Percentiles rank a stretch among this genome's conserved stretches.
phyloP scores from a whole-genome alignment of 2,113 vertebrate genomes.

The Pterocles burchelli region DNA sequence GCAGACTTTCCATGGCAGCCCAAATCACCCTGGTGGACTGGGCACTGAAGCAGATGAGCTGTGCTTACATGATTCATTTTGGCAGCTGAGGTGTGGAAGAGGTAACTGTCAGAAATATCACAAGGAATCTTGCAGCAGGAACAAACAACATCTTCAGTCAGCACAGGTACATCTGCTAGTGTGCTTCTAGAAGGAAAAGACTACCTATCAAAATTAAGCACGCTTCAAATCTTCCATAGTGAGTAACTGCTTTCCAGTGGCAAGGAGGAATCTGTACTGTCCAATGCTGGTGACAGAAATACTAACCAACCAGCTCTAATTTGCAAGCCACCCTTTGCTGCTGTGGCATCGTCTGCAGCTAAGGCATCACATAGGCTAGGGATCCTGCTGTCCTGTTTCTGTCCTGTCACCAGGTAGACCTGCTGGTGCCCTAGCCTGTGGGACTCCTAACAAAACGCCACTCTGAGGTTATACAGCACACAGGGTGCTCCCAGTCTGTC shows the following conservation, averaged over 20 bases:
- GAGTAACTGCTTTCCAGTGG: not conserved
- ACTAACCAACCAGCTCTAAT: not conserved
- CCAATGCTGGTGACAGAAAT: not conserved
- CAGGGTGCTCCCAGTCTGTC: not conserved
- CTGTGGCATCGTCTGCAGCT: not conserved
- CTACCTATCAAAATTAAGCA: not conserved
- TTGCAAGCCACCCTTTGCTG: not conserved
- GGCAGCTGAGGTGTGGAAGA: not conserved
- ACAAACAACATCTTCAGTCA: not conserved
- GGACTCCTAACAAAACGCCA: not conserved
- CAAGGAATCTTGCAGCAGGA: not conserved
- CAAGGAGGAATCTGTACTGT: not conserved
- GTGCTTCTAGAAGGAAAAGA: not conserved
- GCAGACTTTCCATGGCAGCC: not conserved
- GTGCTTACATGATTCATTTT: accelerated
- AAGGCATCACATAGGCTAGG: not conserved
- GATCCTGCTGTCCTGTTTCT: not conserved
- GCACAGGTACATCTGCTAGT: accelerated
- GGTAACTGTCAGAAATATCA: not conserved
- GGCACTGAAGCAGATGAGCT: not conserved
- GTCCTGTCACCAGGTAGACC: not conserved
- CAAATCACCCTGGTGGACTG: accelerated
- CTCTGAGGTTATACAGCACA: not conserved
- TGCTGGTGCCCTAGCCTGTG: not conserved
- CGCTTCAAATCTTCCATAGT: not conserved